These are phyloP conservation scores for Holothuria glaberrima DNA, from an alignment of 35 echinoderm and acorn worm species.

Conservation along the genomic window DNA sequence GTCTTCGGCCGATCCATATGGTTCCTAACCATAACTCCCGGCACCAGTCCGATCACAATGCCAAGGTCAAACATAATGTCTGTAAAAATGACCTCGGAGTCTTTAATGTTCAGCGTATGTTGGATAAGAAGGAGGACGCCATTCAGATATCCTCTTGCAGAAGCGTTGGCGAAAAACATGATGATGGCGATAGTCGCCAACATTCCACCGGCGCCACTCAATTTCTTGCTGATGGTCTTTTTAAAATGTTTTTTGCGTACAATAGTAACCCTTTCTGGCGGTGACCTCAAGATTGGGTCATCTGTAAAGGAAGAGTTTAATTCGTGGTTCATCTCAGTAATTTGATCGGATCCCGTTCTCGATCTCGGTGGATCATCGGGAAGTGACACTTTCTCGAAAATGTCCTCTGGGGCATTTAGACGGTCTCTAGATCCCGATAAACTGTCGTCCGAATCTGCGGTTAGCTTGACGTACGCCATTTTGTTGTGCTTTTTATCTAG, in stretches of 20 bases:
- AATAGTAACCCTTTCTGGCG: slow-evolving; percentile 16
- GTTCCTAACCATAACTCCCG: neutral
- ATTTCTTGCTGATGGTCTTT: slow-evolving; percentile 21
- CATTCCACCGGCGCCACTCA: neutral
- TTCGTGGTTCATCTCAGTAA: neutral
- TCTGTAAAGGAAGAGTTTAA: neutral
- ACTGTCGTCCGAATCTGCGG: slow-evolving; percentile 12
- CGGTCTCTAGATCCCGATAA: slow-evolving; percentile 8
- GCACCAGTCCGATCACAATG: slow-evolving; percentile 38
- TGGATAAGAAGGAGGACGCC: slow-evolving; percentile 50
- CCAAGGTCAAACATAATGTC: slow-evolving; percentile 62
- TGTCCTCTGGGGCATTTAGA: slow-evolving; percentile 3
- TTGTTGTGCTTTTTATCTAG: neutral
- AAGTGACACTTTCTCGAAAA: slow-evolving; percentile 24
- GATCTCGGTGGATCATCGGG: neutral
- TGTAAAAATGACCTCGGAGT: slow-evolving; percentile 40
- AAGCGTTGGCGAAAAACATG: slow-evolving; percentile 33
- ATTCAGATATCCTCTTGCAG: slow-evolving; percentile 47
- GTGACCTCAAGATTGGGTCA: slow-evolving; percentile 46
- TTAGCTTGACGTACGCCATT: slow-evolving; percentile 40
- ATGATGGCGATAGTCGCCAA: neutral
- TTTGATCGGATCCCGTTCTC: neutral
- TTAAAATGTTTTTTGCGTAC: slow-evolving; percentile 28
- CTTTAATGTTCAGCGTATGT: slow-evolving; percentile 49
- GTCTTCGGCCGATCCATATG: slow-evolving; percentile 38